Conservation (phyloP, 2,888 invertebrate species). For the Dasysyrphus tricinctus region DNA sequence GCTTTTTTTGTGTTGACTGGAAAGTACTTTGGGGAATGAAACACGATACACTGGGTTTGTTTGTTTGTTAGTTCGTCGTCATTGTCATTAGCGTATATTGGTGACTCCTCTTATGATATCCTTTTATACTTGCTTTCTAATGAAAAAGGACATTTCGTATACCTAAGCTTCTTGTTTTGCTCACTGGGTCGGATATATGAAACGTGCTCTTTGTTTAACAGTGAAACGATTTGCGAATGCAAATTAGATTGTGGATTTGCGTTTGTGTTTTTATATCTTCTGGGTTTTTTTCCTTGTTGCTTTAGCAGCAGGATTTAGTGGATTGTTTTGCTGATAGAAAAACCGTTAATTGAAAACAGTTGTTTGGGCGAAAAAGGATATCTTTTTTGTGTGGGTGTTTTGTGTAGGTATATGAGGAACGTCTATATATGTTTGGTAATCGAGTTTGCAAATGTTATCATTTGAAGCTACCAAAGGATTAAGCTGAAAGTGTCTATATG, state of each 20-base stretch:
- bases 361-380: conserved; percentile 23
- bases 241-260: conserved; percentile 74
- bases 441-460: conserved; percentile 36
- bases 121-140: conserved; percentile 10
- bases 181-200: conserved; percentile 46
- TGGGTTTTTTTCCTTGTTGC: conserved; percentile 28
- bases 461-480: conserved; percentile 42
- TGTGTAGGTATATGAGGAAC: background rate
- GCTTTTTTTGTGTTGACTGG: background rate
- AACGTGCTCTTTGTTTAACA: conserved; percentile 73
- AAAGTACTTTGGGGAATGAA: conserved; percentile 44
- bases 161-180: conserved; percentile 57
- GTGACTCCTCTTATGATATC: conserved; percentile 31
- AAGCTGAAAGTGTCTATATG: conserved; percentile 11
- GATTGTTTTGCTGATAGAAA: conserved; percentile 58
- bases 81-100: conserved; percentile 63
- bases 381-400: background rate
- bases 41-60: conserved; percentile 46
- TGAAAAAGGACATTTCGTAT: conserved; percentile 43
- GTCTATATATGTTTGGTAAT: conserved; percentile 27
- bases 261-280: conserved; percentile 4
- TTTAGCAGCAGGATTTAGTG: conserved; percentile 35
- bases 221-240: conserved; percentile 72
- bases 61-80: conserved; percentile 12
- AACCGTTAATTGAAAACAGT: conserved; percentile 74